phyloP scores from a whole-genome alignment of 2,888 invertebrate species.

The Mechanitis mazaeus region DNA sequence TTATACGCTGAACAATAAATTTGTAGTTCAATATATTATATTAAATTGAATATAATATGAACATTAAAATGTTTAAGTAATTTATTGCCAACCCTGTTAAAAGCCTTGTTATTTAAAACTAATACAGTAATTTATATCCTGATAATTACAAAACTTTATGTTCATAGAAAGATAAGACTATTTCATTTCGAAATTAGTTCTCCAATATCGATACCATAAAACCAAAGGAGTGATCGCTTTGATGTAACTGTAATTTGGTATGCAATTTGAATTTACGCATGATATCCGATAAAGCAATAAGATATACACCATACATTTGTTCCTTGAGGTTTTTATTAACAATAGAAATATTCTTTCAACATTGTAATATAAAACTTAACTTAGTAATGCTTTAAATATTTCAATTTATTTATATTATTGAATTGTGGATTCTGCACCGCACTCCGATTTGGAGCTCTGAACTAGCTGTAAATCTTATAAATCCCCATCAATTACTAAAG shows the following conservation, averaged over 20 bases:
- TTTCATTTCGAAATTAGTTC: conserved; percentile 11
- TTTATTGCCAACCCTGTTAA: not conserved
- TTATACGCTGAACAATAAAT: too few species aligned
- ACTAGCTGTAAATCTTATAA: conserved; percentile 21
- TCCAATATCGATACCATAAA: conserved; percentile 13
- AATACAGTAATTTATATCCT: not conserved
- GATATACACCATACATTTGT: not conserved
- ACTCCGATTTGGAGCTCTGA: conserved; percentile 1
- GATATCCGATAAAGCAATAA: not conserved
- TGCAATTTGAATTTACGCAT: conserved; percentile 15
- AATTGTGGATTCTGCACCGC: not conserved
- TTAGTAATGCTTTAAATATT: not conserved
- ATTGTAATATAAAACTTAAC: not conserved
- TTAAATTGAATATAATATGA: too few species aligned
- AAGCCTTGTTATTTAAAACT: not conserved
- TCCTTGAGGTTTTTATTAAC: not conserved
- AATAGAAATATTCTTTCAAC: not conserved
- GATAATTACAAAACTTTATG: conserved; percentile 7
- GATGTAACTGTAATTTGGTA: conserved; percentile 21
- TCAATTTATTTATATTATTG: not conserved
- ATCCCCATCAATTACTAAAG: conserved; percentile 54
- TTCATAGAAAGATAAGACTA: conserved; percentile 20
- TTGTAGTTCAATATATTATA: too few species aligned
- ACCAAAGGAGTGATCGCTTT: conserved; percentile 20
- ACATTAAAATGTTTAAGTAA: not conserved